phyloP scores from a whole-genome alignment of 2,113 vertebrate species.

The Leucopternis melanops region DNA sequence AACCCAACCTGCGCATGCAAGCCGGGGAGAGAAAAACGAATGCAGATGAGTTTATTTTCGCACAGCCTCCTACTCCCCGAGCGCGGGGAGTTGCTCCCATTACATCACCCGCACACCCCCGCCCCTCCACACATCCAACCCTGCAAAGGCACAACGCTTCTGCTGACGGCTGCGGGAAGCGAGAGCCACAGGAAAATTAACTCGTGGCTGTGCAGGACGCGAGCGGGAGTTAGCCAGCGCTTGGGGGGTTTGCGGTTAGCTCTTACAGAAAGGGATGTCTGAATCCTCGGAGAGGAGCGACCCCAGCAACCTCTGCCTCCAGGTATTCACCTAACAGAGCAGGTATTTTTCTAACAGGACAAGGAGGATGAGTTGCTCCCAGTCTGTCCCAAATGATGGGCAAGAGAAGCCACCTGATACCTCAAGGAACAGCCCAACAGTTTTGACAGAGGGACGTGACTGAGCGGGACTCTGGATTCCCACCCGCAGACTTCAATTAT shows the following conservation, averaged over 20 bases:
- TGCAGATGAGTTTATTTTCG: slow-evolving; percentile 38
- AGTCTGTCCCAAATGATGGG: background rate
- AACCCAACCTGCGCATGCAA: rapidly evolving
- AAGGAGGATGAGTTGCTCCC: background rate
- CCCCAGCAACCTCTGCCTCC: background rate
- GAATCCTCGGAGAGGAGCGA: background rate
- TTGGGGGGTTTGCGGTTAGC: background rate
- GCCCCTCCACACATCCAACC: background rate
- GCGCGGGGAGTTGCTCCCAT: background rate
- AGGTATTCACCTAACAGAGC: background rate
- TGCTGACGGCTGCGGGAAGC: slow-evolving; percentile 13
- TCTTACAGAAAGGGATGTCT: background rate
- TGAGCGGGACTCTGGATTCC: background rate
- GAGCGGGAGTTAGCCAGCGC: background rate
- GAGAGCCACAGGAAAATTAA: background rate
- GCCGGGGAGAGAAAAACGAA: background rate
- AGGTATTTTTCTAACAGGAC: background rate
- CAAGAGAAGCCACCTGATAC: background rate
- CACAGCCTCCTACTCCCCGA: slow-evolving; percentile 18
- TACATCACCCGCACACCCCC: slow-evolving; percentile 11
- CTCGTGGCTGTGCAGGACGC: background rate
- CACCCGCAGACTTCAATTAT: background rate
- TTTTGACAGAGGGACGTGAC: background rate
- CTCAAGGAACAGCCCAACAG: background rate
- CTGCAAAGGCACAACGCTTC: background rate